A percentile compares a stretch with the other conserved stretches of the same genome.
phyloP scores from a whole-genome alignment of 2,888 invertebrate species.

The Gymnosoma rotundatum region DNA sequence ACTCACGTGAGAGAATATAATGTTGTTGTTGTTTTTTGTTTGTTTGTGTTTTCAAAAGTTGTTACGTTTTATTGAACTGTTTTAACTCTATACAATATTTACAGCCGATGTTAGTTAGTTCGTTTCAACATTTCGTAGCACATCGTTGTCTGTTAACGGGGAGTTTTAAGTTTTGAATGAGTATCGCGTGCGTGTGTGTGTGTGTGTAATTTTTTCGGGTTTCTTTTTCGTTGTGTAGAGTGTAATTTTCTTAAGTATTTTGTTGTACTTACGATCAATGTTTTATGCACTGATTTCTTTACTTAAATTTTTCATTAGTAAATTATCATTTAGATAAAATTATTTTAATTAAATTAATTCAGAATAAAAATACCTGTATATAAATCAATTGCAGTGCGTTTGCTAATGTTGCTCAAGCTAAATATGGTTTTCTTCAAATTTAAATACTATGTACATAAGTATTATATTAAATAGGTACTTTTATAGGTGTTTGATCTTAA shows the following conservation, averaged over 20 bases:
- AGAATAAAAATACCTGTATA: no score
- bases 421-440: not conserved
- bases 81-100: slow-evolving; percentile 53
- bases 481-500: not conserved
- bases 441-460: not conserved
- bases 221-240: slow-evolving; percentile 32
- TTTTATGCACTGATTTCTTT: slow-evolving; percentile 28
- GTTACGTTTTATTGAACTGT: slow-evolving; percentile 30
- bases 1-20: slow-evolving; percentile 45
- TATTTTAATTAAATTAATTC: not conserved
- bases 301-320: slow-evolving; percentile 34
- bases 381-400: not conserved
- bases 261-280: slow-evolving; percentile 47
- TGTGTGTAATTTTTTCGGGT: slow-evolving; percentile 31
- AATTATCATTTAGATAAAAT: slow-evolving; percentile 16
- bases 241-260: slow-evolving; percentile 48
- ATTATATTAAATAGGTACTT: not conserved
- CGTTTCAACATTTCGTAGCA: slow-evolving; percentile 55
- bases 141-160: slow-evolving; percentile 60
- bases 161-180: slow-evolving; percentile 34
- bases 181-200: slow-evolving; percentile 1
- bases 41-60: slow-evolving; percentile 28
- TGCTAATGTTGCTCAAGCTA: not conserved
- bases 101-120: slow-evolving; percentile 57
- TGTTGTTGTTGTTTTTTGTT: slow-evolving; percentile 28